A percentile compares a stretch with the other conserved stretches of the same genome.
phyloP scores from a whole-genome alignment of 1,140 invertebrate genomes.

The Hormaphis cornu region DNA sequence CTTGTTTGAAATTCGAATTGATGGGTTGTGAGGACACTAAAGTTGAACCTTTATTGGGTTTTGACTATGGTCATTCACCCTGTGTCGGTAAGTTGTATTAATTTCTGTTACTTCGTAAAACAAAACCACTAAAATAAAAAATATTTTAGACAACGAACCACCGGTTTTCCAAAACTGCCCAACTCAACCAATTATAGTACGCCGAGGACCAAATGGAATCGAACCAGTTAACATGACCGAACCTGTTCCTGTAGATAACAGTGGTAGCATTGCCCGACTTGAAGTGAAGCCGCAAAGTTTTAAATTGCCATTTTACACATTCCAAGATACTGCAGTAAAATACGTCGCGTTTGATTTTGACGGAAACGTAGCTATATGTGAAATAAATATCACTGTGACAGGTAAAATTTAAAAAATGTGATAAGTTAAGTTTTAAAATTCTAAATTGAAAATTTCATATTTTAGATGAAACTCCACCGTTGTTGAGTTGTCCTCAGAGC shows the following conservation, averaged over 20 bases:
- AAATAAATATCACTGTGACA: conserved; percentile 88
- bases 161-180: conserved; percentile 94
- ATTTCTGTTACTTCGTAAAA: neutral
- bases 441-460: conserved; percentile 29
- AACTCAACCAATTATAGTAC: conserved; percentile 78
- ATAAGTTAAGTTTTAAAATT: neutral
- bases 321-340: conserved; percentile 85
- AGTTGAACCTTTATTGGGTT: conserved; percentile 72
- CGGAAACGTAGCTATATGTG: conserved; percentile 92
- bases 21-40: conserved; percentile 86
- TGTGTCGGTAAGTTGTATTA: conserved; percentile 62
- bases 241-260: conserved; percentile 86
- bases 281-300: conserved; percentile 87
- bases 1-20: conserved; percentile 90
- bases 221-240: conserved; percentile 85
- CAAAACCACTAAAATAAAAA: neutral
- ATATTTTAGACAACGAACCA: conserved; percentile 73
- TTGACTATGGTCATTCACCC: conserved; percentile 85
- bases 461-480: conserved; percentile 82
- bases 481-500: conserved; percentile 85
- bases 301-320: conserved; percentile 76
- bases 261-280: conserved; percentile 80
- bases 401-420: conserved; percentile 43
- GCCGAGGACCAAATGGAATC: conserved; percentile 74
- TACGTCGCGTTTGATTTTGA: conserved; percentile 94